Evolutionary conservation across 1,140 invertebrate genomes (phyloP), one percentile per base, ranked within the genome.

Genomic region (Drosophila ficusphila): DNA sequence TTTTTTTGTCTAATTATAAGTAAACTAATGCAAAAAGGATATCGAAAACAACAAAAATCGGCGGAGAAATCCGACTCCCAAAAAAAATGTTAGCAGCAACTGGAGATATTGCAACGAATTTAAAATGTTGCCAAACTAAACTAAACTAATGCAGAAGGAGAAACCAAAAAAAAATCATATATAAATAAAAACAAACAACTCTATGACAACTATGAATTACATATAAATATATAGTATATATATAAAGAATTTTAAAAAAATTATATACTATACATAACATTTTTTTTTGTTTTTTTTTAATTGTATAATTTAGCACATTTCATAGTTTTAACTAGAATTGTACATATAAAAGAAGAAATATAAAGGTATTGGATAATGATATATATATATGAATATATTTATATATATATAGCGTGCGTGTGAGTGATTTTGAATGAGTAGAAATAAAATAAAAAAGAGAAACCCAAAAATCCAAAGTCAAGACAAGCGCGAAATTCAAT

Each of bases 61-160:
- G n/a, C 39, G 34, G 18, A 57, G 1, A 31, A 14, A 39, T 23
- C 14, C 31, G 34, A 27, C 8, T 9, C 16, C 18, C 14, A 39
- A 23, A 25, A 39, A 18, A 12, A 44, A 72, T 85, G 72, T 85
- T 85, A 86, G 81, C 81, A 86, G 68, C 79, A 85, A 85, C 76
- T 86, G 81, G 83, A 76, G 82, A 86, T 77, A 86, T 77, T 86
- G 81, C 81, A 86, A 86, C 81, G 81, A 86, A 86, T 86, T 86
- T 86, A 86, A 86, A 77, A 64, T 86, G 81, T 86, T 86, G 81
- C 81, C 81, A 86, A 86, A 86, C 81, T 86, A 86, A 86, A 79
- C 81, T 79, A 86, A 79, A 64, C 46, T 56, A 70, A 69, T 33
- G 53, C 47, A 31, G 34, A 57, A 47, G 46, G 34, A 36, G 49